These are phyloP conservation scores for Troglohyphantes excavatus DNA, from an alignment of 2,888 invertebrate genomes.

Conservation along the genomic window DNA sequence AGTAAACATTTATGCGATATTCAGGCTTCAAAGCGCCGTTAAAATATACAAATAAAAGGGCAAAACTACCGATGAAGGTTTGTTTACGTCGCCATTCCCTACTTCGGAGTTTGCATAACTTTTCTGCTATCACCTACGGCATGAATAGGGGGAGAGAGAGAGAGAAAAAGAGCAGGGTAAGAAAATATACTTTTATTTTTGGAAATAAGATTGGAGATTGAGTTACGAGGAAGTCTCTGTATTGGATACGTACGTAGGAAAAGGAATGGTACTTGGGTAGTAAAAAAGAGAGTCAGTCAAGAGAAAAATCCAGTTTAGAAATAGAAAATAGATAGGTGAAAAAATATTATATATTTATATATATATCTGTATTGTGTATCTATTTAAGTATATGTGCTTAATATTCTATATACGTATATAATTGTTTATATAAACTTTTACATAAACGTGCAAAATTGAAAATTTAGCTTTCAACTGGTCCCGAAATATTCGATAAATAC, in stretches of 20 bases:
- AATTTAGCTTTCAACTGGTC: too few relatives aligned
- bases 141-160: neutral
- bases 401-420: too few relatives aligned
- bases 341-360: too few relatives aligned
- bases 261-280: neutral
- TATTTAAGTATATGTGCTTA: too few relatives aligned
- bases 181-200: neutral
- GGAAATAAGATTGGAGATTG: conserved; percentile 23
- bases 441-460: too few relatives aligned
- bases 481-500: too few relatives aligned
- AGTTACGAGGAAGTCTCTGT: conserved; percentile 6
- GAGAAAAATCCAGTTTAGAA: neutral
- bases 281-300: neutral
- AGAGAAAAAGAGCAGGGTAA: neutral
- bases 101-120: neutral
- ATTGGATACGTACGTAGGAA: neutral
- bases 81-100: neutral
- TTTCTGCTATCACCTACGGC: neutral
- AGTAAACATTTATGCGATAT: conserved; percentile 24
- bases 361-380: too few relatives aligned
- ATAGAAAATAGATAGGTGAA: neutral
- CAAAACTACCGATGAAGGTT: conserved; percentile 1
- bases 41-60: conserved; percentile 16
- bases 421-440: too few relatives aligned
- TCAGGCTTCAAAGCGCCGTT: conserved; percentile 8